These are phyloP conservation scores for Caenorhabditis drosophilae DNA, from an alignment of 2,888 invertebrate species.

Conservation along the genomic window DNA sequence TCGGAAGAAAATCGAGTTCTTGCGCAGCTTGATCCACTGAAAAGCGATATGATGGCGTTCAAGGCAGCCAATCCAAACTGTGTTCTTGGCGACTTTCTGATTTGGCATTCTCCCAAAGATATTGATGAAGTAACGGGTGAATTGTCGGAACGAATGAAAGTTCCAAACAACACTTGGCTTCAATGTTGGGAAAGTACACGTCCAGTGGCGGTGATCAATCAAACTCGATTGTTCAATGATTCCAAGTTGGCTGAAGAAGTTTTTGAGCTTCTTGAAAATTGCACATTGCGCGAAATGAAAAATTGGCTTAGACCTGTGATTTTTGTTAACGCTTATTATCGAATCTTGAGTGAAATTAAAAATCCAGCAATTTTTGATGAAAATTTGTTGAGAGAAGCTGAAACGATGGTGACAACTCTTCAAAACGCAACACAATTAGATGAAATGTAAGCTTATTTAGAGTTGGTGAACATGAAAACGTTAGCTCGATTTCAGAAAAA, in stretches of 20 bases:
- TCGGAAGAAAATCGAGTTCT: slow-evolving; percentile 86
- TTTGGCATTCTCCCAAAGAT: slow-evolving; percentile 97
- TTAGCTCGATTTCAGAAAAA: neutral
- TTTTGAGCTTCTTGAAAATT: slow-evolving; percentile 29
- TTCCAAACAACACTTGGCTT: slow-evolving; percentile 89
- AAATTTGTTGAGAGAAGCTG: slow-evolving; percentile 5
- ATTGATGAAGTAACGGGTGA: slow-evolving; percentile 77
- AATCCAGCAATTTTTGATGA: slow-evolving; percentile 8
- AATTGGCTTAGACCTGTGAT: slow-evolving; percentile 35
- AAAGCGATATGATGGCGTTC: slow-evolving; percentile 97
- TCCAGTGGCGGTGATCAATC: slow-evolving; percentile 85
- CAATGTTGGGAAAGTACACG: slow-evolving; percentile 88
- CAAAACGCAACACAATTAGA: slow-evolving; percentile 9
- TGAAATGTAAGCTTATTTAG: neutral
- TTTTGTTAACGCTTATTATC: slow-evolving; percentile 17
- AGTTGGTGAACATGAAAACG: neutral
- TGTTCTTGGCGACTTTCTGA: slow-evolving; percentile 89
- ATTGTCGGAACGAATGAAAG: slow-evolving; percentile 75
- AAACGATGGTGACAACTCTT: slow-evolving; percentile 3
- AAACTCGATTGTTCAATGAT: slow-evolving; percentile 92
- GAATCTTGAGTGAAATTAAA: slow-evolving; percentile 5
- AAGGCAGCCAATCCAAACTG: slow-evolving; percentile 95
- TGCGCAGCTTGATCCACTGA: slow-evolving; percentile 91
- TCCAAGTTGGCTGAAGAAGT: slow-evolving; percentile 90
- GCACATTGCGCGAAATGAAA: slow-evolving; percentile 16